Conservation (phyloP, 2,113 vertebrate species). For the Neopipo cinnamomea region DNA sequence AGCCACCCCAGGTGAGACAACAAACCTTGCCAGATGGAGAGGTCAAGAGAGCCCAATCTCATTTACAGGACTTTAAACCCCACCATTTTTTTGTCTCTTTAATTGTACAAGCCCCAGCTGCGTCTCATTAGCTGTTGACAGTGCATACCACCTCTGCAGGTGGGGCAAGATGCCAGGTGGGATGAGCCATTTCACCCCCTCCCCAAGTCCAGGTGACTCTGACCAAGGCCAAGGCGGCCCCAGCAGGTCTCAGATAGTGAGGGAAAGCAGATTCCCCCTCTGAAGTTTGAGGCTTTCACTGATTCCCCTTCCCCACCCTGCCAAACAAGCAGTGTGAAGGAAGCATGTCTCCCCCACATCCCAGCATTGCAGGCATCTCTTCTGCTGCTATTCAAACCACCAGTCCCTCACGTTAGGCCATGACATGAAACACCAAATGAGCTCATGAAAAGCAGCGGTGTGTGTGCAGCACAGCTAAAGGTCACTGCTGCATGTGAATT, state of each 20-base stretch:
- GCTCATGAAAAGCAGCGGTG: slow-evolving; percentile 3
- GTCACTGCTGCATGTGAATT: slow-evolving; percentile 51
- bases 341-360: not conserved
- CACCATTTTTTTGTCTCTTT: not conserved
- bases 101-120: accelerated
- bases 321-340: not conserved
- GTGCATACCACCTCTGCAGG: not conserved
- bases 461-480: slow-evolving; percentile 31
- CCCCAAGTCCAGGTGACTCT: not conserved
- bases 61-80: not conserved
- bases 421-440: not conserved
- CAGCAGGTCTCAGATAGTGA: not conserved
- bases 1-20: not conserved
- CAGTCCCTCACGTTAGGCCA: not conserved
- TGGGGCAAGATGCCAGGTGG: not conserved
- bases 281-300: not conserved
- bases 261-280: not conserved
- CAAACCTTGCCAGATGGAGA: not conserved
- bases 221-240: not conserved
- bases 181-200: not conserved
- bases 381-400: not conserved
- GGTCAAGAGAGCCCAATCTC: not conserved
- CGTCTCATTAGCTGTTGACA: not conserved
- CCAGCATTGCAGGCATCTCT: not conserved
- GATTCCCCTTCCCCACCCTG: too few relatives aligned